Evolutionary conservation across 2,888 invertebrate species (phyloP).

Genomic region (Harpagoxenus sublaevis): DNA sequence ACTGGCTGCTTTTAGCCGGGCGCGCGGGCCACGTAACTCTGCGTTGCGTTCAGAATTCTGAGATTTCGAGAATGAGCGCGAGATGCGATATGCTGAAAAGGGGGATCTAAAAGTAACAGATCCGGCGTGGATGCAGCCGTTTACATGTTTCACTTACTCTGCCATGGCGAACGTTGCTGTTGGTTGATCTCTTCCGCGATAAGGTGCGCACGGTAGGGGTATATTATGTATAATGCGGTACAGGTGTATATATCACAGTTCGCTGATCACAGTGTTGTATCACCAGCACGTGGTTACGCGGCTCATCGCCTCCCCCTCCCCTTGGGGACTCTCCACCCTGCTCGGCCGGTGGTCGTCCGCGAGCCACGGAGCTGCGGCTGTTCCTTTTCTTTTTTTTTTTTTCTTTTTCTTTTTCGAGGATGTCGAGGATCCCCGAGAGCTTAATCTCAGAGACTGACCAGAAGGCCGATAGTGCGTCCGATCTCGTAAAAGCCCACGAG

Average conservation of each 20-base stretch:
- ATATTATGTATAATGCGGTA: constrained; percentile 42
- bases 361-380: constrained; percentile 12
- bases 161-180: constrained; percentile 46
- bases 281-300: constrained; percentile 12
- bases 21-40: neutral
- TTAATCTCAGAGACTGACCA: constrained; percentile 35
- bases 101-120: neutral
- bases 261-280: constrained; percentile 71
- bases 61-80: neutral
- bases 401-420: neutral
- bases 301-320: constrained; percentile 49
- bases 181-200: neutral
- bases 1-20: neutral
- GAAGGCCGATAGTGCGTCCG: constrained; percentile 73
- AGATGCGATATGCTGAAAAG: neutral
- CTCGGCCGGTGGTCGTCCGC: neutral
- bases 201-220: constrained; percentile 15
- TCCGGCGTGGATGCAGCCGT: neutral
- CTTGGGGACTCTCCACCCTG: neutral
- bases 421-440: neutral
- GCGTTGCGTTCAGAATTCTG: neutral
- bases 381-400: too few relatives aligned
- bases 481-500: constrained; percentile 76
- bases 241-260: constrained; percentile 74
- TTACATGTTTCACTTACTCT: constrained; percentile 65